Evolutionary conservation across 92 coral and sea anemone species (phyloP).

Genomic region (Blastomussa wellsi): DNA sequence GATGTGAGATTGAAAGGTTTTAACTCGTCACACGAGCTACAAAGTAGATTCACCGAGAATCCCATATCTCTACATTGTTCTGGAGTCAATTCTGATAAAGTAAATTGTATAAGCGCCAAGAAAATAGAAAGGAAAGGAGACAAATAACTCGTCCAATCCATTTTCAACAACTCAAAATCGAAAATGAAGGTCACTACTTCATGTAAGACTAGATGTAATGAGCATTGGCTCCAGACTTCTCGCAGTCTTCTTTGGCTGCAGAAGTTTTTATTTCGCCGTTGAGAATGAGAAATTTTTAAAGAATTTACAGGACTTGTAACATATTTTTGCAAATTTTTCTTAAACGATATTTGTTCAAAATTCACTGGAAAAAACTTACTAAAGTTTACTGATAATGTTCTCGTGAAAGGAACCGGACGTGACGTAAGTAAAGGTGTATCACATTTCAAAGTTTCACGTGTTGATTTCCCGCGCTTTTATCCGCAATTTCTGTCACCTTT

Average conservation of each 20-base stretch:
- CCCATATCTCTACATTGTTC: conserved; percentile 92
- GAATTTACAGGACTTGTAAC: neutral
- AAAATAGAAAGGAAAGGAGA: conserved; percentile 84
- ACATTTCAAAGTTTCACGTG: neutral
- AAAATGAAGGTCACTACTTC: no score
- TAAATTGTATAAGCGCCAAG: conserved; percentile 70
- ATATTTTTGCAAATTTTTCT: neutral
- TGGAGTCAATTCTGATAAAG: conserved; percentile 76
- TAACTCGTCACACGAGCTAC: conserved; percentile 95
- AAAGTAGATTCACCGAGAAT: conserved; percentile 80
- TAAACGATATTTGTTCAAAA: neutral
- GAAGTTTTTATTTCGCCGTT: no score
- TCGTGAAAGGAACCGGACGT: neutral
- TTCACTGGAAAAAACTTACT: no score
- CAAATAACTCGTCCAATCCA: conserved; percentile 72
- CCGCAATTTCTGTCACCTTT: neutral
- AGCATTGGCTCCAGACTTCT: conserved; percentile 21
- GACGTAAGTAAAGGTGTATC: neutral
- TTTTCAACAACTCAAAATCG: conserved; percentile 58
- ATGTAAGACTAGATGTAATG: no score
- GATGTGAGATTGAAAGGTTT: conserved; percentile 76
- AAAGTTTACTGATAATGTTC: neutral
- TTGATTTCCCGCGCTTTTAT: neutral
- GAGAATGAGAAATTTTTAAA: neutral
- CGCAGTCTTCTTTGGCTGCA: neutral